These are phyloP conservation scores for Solenopsis invicta DNA, from an alignment of 1,140 invertebrate species.

Conservation along the genomic window DNA sequence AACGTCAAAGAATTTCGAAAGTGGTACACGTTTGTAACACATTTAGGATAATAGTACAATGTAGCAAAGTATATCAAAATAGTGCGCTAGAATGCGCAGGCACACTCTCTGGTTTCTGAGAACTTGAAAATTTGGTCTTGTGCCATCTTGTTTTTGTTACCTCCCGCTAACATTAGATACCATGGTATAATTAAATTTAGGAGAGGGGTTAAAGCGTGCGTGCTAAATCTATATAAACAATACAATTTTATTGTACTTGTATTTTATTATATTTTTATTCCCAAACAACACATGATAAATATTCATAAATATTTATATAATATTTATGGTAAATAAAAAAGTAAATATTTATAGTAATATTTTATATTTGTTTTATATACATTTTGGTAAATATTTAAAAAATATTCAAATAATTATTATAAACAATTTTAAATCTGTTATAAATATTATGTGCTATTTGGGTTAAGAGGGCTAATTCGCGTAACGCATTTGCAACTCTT, in stretches of 20 bases:
- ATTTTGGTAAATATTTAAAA: too few relatives aligned
- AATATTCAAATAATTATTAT: too few relatives aligned
- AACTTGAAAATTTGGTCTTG: constrained; percentile 11
- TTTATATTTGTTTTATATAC: too few relatives aligned
- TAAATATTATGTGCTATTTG: too few relatives aligned
- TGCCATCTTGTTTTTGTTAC: constrained; percentile 6
- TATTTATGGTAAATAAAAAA: too few relatives aligned
- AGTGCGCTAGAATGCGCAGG: background rate
- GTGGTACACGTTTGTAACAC: background rate
- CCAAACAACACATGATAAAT: too few relatives aligned
- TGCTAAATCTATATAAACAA: background rate
- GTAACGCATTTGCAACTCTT: background rate
- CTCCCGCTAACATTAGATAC: constrained; percentile 10
- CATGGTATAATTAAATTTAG: constrained; percentile 6
- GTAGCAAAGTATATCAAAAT: constrained; percentile 1
- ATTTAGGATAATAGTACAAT: background rate
- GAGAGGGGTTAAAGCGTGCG: background rate
- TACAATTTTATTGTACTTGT: background rate
- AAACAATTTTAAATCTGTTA: too few relatives aligned
- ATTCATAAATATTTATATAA: too few relatives aligned
- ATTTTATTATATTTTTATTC: background rate
- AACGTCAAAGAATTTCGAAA: background rate
- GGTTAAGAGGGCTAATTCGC: background rate
- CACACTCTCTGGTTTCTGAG: background rate
- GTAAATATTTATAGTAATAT: too few relatives aligned